Conservation (phyloP, 2,797 vertebrate species). For the Molossus molossus region DNA sequence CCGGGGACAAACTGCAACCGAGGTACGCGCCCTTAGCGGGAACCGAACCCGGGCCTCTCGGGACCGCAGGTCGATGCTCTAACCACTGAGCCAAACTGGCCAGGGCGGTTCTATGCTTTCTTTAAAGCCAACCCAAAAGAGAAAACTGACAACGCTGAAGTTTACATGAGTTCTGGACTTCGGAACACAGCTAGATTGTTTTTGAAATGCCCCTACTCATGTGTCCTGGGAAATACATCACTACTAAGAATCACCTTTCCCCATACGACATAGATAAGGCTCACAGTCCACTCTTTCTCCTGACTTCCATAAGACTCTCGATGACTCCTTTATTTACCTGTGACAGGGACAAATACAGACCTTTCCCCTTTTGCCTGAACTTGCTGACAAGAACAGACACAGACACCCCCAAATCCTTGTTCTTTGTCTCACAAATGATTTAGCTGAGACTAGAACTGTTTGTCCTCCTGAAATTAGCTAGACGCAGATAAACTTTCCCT, state of each 20-base stretch:
- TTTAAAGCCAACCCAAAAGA: constrained; percentile 4
- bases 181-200: not conserved
- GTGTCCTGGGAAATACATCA: not conserved
- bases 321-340: not conserved
- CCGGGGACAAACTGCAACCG: no score
- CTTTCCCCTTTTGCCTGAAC: constrained; percentile 40
- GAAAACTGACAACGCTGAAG: not conserved
- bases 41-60: no score
- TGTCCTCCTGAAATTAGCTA: constrained; percentile 2
- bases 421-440: constrained; percentile 35
- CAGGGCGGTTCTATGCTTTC: no score
- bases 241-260: not conserved
- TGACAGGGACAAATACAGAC: not conserved
- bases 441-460: constrained; percentile 64
- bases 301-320: not conserved
- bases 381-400: not conserved
- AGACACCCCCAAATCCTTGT: not conserved
- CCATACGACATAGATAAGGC: not conserved
- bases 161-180: not conserved
- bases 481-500: constrained; percentile 54
- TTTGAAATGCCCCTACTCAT: not conserved
- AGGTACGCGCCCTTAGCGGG: no score
- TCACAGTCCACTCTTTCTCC: not conserved
- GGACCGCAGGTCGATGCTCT: no score
- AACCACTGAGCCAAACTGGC: no score